Base-by-base conservation (phyloP, 2,797 vertebrate genomes). In the Gadopsis bispinosus region DNA sequence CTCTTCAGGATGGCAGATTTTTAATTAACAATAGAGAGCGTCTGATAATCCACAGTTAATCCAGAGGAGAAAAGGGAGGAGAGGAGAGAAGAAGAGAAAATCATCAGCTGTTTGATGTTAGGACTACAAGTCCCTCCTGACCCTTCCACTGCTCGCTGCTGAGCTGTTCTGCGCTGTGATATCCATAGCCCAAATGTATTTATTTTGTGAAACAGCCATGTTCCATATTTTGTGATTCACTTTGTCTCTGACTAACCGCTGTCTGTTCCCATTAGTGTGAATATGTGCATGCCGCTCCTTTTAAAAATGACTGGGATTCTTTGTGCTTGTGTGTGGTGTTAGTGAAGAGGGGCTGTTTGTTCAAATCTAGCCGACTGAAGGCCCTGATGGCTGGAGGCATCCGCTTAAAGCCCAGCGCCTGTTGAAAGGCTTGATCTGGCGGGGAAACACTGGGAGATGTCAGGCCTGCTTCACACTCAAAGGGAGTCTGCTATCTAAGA, bases 31-130 rank as follows among this genome's bases (percentile, higher is more conserved):
- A 93, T 92, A 89, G 88, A 91, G 89, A 89, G 87, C 37, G 82
- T 88, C 87, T 94, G 91, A 92, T 95, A 94, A 95, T 95, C 93
- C 93, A 91, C 83, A 73, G 81, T 93, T 94, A 94, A 95, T 95
- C 93, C 91, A 81, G 69, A 82, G 83, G 89, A 93, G 90, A 87
- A 91, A 86, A 88, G 85, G 88, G 90, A 92, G 88, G 84, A 90
- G 92, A 92, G 79, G 73, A 87, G 80, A 86, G 91, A 88, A 86
- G 90, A 87, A 82, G 90, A 87, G 85, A 89, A 89, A 92, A 89
- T 80, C 86, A 90, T 92, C 81, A 84, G 87, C 89, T 92, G 92
- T 95, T 94, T 93, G 91, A 94, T 93, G 91, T 91, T 75, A 87
- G 91, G 87, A 91, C 87, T 90, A 89, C 91, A 87, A 90, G 86